These are phyloP conservation scores for Gymnogyps californianus DNA, from an alignment of 2,113 vertebrate species.

Conservation along the genomic window DNA sequence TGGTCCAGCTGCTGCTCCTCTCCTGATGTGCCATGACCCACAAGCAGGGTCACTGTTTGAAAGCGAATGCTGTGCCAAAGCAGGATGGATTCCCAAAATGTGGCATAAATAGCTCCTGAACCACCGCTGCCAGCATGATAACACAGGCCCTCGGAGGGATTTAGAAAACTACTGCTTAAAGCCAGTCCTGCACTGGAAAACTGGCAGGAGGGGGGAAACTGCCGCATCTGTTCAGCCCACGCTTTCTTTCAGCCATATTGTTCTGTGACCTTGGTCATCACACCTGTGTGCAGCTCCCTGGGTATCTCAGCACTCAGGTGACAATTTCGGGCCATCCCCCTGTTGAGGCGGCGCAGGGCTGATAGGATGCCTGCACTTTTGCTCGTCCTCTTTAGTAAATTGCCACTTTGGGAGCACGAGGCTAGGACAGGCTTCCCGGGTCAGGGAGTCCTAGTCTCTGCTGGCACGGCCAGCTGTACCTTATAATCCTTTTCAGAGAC, in stretches of 20 bases:
- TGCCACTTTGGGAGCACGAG: not conserved
- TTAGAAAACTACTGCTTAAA: slow-evolving; percentile 21
- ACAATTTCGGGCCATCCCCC: not conserved
- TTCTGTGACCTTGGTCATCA: not conserved
- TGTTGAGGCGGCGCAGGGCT: not conserved
- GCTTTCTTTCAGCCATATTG: not conserved
- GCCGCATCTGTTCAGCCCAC: not conserved
- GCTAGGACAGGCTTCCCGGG: not conserved
- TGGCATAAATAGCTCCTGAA: slow-evolving; percentile 6
- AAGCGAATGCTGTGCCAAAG: not conserved
- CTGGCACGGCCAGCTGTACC: accelerated
- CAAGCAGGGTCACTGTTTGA: not conserved
- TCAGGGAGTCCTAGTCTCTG: not conserved
- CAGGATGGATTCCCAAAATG: not conserved
- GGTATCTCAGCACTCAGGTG: not conserved
- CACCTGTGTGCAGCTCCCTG: not conserved
- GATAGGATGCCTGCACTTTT: not conserved
- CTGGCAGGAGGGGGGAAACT: not conserved
- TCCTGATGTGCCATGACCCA: not conserved
- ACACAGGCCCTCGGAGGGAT: not conserved
- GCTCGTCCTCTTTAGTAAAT: not conserved
- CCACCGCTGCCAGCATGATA: not conserved
- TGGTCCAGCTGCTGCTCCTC: not conserved
- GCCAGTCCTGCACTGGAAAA: not conserved
- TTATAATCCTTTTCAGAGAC: not conserved